Base-by-base conservation (phyloP, 2,888 invertebrate genomes). In the Tuta absoluta region DNA sequence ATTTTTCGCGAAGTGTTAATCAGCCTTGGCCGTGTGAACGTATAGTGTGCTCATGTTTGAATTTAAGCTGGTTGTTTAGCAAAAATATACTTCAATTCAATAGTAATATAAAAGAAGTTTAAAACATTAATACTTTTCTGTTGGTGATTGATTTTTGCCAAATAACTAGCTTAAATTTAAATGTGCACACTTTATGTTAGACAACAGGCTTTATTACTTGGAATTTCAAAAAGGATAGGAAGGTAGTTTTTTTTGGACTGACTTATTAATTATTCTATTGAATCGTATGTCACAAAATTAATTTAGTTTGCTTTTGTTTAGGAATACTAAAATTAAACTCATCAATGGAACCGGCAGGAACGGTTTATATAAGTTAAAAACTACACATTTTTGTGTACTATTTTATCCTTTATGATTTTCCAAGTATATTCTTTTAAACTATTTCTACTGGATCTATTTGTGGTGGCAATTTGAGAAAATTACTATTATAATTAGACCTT, bases 361-460 rank as follows among this genome's bases (percentile, higher is more conserved):
- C 45, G 45, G 45, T 45, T 17, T 4, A n/a, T 45, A n/a, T n/a
- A 1, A 45, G 0, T n/a, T 41, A n/a, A 17, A 7, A 45, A 5
- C 17, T 45, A 45, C n/a, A 45, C n/a, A 45, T 45, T n/a, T 45
- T 0, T 45, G 45, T 45, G 17, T 45, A 7, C 17, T 7, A 5
- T 17, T 45, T 41, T n/a, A 17, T 45, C 45, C 45, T n/a, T 45
- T n/a, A 45, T 17, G 45, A 45, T 17, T 45, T 45, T 45, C 45
- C 45, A 45, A 45, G 45, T 45, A n/a, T 45, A 11, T 37, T 8
- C 12, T 45, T 1, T 45, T n/a, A 17, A 45, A n/a, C n/a, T 17
- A 17, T 45, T 45, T 17, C 7, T 45, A 17, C 45, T 45, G 17
- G 2, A 5, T 45, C 45, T 4, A 14, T 17, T 45, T n/a, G 17